Conservation (phyloP, 37 sponge, comb jelly and placozoan genomes). For the Crambe crambe region DNA sequence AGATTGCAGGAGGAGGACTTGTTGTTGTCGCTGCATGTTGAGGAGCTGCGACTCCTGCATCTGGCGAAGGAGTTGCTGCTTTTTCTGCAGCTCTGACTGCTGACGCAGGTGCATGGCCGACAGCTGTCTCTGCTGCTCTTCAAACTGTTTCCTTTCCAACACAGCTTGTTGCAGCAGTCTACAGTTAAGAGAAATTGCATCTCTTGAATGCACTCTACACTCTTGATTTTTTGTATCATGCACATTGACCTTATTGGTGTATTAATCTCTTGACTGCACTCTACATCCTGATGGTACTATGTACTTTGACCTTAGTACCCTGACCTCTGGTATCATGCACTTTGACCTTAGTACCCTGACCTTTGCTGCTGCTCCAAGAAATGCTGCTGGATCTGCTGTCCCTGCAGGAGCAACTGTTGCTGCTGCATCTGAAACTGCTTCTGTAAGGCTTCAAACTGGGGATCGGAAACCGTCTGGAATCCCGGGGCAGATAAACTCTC, state of each 20-base stretch:
- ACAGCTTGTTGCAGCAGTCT: slow-evolving; percentile 50
- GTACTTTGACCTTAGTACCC: too few relatives aligned
- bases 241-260: too few relatives aligned
- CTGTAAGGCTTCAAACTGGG: slow-evolving; percentile 27
- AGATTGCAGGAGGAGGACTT: slow-evolving; percentile 44
- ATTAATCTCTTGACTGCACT: too few relatives aligned
- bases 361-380: slow-evolving; percentile 65
- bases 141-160: slow-evolving; percentile 46
- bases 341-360: neutral
- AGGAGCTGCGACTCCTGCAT: slow-evolving; percentile 55
- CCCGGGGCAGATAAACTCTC: slow-evolving; percentile 56
- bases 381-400: slow-evolving; percentile 59
- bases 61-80: slow-evolving; percentile 59
- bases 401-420: slow-evolving; percentile 43
- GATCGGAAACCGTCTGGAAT: slow-evolving; percentile 17
- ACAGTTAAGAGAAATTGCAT: neutral
- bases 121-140: slow-evolving; percentile 74
- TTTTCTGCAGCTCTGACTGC: slow-evolving; percentile 72
- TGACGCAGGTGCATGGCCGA: slow-evolving; percentile 49
- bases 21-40: slow-evolving; percentile 66
- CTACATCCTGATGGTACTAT: too few relatives aligned
- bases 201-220: too few relatives aligned
- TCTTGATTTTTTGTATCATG: too few relatives aligned
- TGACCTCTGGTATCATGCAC: too few relatives aligned
- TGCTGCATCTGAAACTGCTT: slow-evolving; percentile 56